Conservation (phyloP, 2,797 vertebrate species). For the Morus bassanus region DNA sequence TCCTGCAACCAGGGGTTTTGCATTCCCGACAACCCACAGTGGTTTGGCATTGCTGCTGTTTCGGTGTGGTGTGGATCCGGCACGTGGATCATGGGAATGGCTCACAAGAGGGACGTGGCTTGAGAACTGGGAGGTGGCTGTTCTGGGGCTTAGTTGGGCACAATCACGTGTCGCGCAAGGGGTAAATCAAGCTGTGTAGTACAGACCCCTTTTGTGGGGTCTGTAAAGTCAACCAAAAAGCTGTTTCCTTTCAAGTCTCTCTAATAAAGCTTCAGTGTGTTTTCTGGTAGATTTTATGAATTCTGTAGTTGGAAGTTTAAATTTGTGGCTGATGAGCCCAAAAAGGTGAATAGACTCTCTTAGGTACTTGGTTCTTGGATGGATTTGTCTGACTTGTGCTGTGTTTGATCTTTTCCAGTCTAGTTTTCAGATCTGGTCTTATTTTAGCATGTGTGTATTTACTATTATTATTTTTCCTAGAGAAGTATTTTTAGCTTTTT, state of each 20-base stretch:
- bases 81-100: fast-evolving
- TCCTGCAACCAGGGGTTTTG: background rate
- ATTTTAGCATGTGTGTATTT: slow-evolving; percentile 24
- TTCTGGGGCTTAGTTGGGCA: background rate
- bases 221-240: background rate
- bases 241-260: background rate
- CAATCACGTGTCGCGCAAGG: fast-evolving
- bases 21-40: fast-evolving
- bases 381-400: background rate
- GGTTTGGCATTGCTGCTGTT: background rate
- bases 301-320: background rate
- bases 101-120: background rate
- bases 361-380: background rate
- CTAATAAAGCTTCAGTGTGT: background rate
- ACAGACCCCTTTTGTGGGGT: background rate
- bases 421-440: slow-evolving; percentile 1
- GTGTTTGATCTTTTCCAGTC: background rate
- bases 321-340: background rate
- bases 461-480: slow-evolving; percentile 27
- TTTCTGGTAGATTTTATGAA: background rate
- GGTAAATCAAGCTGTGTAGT: background rate
- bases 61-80: fast-evolving
- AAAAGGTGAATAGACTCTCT: background rate
- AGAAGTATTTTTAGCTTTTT: slow-evolving; percentile 52
- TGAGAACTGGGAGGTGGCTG: background rate